Percentiles rank a stretch among this genome's conserved stretches.
phyloP scores from a whole-genome alignment of 2,888 invertebrate species.

The Andrena chrysosceles region DNA sequence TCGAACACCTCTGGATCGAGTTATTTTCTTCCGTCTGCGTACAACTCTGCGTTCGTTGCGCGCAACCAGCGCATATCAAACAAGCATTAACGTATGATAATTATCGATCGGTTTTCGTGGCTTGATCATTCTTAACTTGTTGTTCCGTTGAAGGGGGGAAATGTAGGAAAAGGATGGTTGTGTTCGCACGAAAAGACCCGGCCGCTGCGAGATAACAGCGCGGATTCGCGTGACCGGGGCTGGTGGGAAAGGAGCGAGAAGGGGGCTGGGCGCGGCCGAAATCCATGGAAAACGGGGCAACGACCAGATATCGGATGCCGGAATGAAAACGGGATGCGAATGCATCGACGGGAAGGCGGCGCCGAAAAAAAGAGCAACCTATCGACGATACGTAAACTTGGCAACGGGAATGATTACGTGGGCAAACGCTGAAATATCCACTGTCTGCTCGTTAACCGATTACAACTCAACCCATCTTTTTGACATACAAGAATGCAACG shows the following conservation, averaged over 20 bases:
- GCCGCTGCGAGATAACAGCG: constrained; percentile 19
- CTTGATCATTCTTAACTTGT: neutral
- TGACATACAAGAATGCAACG: constrained; percentile 43
- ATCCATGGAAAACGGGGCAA: constrained; percentile 60
- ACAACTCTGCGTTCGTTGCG: neutral
- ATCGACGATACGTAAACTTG: constrained; percentile 56
- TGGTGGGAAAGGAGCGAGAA: constrained; percentile 22
- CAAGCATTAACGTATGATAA: constrained; percentile 41
- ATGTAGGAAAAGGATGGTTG: constrained; percentile 10
- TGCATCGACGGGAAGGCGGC: constrained; percentile 47
- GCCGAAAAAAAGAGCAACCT: constrained; percentile 31
- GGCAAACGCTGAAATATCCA: constrained; percentile 63
- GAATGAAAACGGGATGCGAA: constrained; percentile 65
- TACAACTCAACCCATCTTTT: constrained; percentile 33
- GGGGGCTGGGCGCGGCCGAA: constrained; percentile 51
- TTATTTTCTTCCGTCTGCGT: too few species aligned
- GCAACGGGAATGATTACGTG: constrained; percentile 54
- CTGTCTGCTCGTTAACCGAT: constrained; percentile 74
- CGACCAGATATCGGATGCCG: constrained; percentile 64
- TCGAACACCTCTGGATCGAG: too few species aligned
- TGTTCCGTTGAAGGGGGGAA: constrained; percentile 9
- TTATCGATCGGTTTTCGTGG: constrained; percentile 10
- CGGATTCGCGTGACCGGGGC: constrained; percentile 14
- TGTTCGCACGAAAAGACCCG: constrained; percentile 23
- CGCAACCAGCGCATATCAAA: neutral